Base-by-base conservation (phyloP, 2,113 vertebrate species). In the Rhinichthys klamathensis region DNA sequence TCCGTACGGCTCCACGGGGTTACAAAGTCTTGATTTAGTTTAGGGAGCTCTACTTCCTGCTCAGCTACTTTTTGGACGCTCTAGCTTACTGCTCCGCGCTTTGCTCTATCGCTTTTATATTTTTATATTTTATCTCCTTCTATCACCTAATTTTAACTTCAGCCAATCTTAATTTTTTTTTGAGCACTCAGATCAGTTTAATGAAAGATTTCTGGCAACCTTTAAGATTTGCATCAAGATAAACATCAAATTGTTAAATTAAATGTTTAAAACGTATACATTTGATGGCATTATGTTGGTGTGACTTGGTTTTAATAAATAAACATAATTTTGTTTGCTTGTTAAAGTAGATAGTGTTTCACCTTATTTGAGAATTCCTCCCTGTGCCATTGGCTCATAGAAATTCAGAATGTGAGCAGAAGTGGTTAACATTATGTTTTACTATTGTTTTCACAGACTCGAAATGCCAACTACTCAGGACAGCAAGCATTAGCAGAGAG, bases 371-470 rank as follows among this genome's bases (percentile, higher is more conserved):
- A n/a, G n/a, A n/a, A n/a, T n/a, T n/a, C n/a, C n/a, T n/a, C n/a
- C n/a, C n/a, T n/a, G n/a, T n/a, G n/a, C n/a, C n/a, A n/a, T n/a
- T n/a, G n/a, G n/a, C n/a, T n/a, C n/a, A n/a, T n/a, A n/a, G 16
- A 61, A 61, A 63, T 6, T 25, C 10, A n/a, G 69, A 41, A 73
- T 2, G 16, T 44, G 8, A 60, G 25, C 21, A 61, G 27, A 80
- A 63, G 41, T 75, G 78, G 21, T 6, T 67, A 44, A 67, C 44
- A 49, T 60, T 32, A 3, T 12, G 10, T 76, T 86, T 72, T 0
- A n/a, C 38, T 27, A 49, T 49, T 77, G 10, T 56, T 75, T 80
- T 27, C 35, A 18, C 60, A 91, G 90, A 88, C 90, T 21, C 84
- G 80, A 44, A 72, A 88, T 13, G 70, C 89, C 70, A 86, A 89